Conservation (phyloP, 2,113 vertebrate species). For the Callipepla californica region DNA sequence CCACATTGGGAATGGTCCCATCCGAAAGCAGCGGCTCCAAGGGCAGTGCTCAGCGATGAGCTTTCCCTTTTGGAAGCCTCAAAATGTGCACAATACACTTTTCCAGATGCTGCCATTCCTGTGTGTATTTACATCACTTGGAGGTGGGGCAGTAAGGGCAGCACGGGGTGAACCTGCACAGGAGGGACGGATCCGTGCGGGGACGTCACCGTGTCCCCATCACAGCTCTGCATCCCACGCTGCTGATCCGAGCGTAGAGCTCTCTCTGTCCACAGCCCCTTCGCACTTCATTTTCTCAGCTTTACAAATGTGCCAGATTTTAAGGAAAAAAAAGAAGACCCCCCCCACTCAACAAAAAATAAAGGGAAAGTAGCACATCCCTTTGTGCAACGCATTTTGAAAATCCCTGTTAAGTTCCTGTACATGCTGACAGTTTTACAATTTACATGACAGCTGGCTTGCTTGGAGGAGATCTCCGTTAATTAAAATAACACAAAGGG, state of each 20-base stretch:
- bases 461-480: constrained; percentile 83
- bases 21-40: background rate
- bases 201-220: too few species aligned
- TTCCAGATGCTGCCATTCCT: too few species aligned
- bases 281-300: background rate
- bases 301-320: constrained; percentile 31
- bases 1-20: background rate
- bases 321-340: background rate
- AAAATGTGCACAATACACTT: background rate
- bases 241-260: background rate
- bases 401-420: constrained; percentile 74
- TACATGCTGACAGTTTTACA: constrained; percentile 79
- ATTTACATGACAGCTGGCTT: constrained; percentile 82
- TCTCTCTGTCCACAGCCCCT: background rate
- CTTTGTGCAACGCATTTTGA: constrained; percentile 52
- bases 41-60: background rate
- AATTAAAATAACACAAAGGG: constrained; percentile 84
- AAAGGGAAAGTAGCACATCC: constrained; percentile 49
- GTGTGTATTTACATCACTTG: too few species aligned
- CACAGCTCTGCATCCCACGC: background rate
- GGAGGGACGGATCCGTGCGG: background rate
- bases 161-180: too few species aligned
- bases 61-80: background rate
- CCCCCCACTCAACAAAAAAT: too few species aligned
- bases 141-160: too few species aligned